A percentile compares a stretch with the other conserved stretches of the same genome.
These are phyloP conservation scores for Drosophila mimetica DNA, from an alignment of 2,888 invertebrate species.

Conservation along the genomic window DNA sequence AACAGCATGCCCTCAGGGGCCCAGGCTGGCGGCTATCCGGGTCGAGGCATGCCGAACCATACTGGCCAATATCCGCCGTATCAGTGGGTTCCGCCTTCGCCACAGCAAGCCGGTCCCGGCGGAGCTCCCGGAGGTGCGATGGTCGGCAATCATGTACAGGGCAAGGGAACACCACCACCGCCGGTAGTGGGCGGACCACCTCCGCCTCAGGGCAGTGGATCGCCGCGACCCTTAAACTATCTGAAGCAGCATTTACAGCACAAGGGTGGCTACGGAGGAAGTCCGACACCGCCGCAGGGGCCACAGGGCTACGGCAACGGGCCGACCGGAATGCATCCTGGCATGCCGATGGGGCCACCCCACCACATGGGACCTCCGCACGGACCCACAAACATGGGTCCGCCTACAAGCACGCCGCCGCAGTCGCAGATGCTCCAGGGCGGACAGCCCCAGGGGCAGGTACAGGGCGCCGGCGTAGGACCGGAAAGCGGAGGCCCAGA, in stretches of 20 bases:
- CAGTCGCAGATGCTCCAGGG: conserved; percentile 77
- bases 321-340: conserved; percentile 85
- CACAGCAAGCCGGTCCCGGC: conserved; percentile 78
- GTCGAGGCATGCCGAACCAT: conserved; percentile 86
- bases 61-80: conserved; percentile 85
- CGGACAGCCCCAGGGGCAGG: conserved; percentile 44
- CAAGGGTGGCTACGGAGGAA: conserved; percentile 87
- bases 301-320: conserved; percentile 86
- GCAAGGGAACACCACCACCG: conserved; percentile 84
- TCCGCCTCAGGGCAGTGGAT: conserved; percentile 83
- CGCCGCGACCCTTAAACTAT: conserved; percentile 87
- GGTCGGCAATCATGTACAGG: conserved; percentile 84
- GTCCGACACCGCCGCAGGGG: conserved; percentile 87
- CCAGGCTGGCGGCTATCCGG: conserved; percentile 84
- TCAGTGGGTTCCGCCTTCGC: conserved; percentile 84
- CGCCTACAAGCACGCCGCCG: conserved; percentile 86
- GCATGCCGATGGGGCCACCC: conserved; percentile 87
- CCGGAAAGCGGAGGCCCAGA: conserved; percentile 83
- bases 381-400: conserved; percentile 89
- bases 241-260: conserved; percentile 90
- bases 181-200: conserved; percentile 73
- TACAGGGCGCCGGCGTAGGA: conserved; percentile 16
- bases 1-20: conserved; percentile 83
- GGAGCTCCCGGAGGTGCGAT: conserved; percentile 65
- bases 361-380: conserved; percentile 86